These are phyloP conservation scores for Leptinotarsa undecemlineata DNA, from an alignment of 1,140 invertebrate species.

Conservation along the genomic window DNA sequence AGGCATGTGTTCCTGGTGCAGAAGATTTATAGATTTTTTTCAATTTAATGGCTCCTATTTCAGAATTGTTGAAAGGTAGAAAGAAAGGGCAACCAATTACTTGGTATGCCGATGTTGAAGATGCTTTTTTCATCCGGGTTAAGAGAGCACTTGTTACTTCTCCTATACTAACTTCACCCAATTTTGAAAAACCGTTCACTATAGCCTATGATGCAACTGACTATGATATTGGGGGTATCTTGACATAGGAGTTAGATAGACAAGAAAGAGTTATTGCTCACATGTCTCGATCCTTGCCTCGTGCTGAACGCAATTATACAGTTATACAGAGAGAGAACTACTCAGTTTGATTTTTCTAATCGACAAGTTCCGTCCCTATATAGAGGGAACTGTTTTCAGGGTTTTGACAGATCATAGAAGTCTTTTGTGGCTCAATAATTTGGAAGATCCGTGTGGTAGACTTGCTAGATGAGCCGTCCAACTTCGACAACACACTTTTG, in stretches of 20 bases:
- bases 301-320: conserved; percentile 54
- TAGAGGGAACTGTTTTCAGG: conserved; percentile 52
- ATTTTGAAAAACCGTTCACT: conserved; percentile 24
- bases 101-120: conserved; percentile 2
- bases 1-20: conserved; percentile 29
- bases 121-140: neutral
- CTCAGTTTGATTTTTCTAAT: conserved; percentile 56
- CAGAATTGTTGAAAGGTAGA: conserved; percentile 43
- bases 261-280: conserved; percentile 33
- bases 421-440: conserved; percentile 35
- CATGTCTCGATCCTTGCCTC: conserved; percentile 49
- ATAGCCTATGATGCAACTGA: conserved; percentile 39
- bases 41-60: conserved; percentile 23
- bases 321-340: conserved; percentile 57
- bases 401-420: conserved; percentile 55
- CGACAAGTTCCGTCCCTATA: conserved; percentile 53
- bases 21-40: conserved; percentile 25
- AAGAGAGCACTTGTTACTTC: neutral
- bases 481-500: neutral
- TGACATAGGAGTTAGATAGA: conserved; percentile 32
- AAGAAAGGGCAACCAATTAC: conserved; percentile 15
- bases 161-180: conserved; percentile 29
- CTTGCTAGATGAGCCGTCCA: neutral
- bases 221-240: conserved; percentile 39
- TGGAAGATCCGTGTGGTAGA: neutral